phyloP scores from a whole-genome alignment of 2,888 invertebrate genomes.

The Dioctria rufipes region DNA sequence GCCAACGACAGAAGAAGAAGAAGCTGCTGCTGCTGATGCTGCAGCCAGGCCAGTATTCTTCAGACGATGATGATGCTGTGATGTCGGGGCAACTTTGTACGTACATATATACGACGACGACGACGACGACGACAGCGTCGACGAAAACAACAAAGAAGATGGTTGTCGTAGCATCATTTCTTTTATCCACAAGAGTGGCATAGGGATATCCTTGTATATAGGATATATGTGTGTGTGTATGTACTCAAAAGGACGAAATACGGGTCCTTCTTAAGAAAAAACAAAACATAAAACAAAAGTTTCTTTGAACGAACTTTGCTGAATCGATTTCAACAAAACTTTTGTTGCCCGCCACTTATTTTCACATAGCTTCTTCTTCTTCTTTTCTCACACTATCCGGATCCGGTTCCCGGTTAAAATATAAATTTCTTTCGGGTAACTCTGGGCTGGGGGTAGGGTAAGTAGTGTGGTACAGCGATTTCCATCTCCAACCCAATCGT shows the following conservation, averaged over 20 bases:
- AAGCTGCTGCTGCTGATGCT: neutral
- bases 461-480: no score
- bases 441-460: neutral
- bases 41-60: neutral
- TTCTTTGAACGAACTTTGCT: neutral
- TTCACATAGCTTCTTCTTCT: neutral
- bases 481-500: no score
- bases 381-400: neutral
- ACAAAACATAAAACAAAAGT: neutral
- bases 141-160: no score
- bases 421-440: neutral
- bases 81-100: no score
- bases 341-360: neutral
- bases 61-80: neutral
- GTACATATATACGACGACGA: no score
- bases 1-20: neutral
- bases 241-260: neutral
- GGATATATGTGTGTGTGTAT: no score
- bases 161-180: neutral
- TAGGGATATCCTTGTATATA: no score
- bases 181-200: neutral
- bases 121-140: no score
- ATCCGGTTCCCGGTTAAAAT: neutral
- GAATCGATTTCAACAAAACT: conserved; percentile 4
- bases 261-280: neutral